Conservation (phyloP, 2,888 invertebrate species). For the Callyntrura sp. region DNA sequence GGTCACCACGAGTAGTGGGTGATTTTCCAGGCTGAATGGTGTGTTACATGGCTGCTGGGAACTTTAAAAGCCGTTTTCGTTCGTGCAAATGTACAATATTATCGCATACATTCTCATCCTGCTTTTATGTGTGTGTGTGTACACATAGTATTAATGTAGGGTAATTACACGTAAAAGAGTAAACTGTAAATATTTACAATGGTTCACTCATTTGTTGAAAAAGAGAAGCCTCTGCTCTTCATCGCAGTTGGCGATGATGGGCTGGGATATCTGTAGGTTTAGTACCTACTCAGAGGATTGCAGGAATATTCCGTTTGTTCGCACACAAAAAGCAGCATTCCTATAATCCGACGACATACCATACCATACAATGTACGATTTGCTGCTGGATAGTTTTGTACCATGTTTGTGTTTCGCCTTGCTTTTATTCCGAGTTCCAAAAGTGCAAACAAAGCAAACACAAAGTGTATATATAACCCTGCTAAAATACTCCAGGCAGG, state of each 20-base stretch:
- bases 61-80: slow-evolving; percentile 10
- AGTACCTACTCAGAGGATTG: background rate
- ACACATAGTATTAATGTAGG: slow-evolving; percentile 53
- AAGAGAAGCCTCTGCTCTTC: background rate
- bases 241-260: background rate
- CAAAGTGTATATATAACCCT: background rate
- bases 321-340: background rate
- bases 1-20: background rate
- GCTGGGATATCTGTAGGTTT: background rate
- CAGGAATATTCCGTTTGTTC: background rate
- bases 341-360: background rate
- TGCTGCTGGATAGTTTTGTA: background rate
- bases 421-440: too few relatives aligned
- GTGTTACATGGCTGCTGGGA: background rate
- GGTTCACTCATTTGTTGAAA: background rate
- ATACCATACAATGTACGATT: background rate
- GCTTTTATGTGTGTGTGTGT: background rate
- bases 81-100: background rate
- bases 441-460: background rate
- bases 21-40: background rate
- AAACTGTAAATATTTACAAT: slow-evolving; percentile 53
- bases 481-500: background rate
- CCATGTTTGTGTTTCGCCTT: background rate
- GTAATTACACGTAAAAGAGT: slow-evolving; percentile 48
- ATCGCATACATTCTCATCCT: background rate